phyloP scores from a whole-genome alignment of 2,113 vertebrate genomes.

The Platanista minor region DNA sequence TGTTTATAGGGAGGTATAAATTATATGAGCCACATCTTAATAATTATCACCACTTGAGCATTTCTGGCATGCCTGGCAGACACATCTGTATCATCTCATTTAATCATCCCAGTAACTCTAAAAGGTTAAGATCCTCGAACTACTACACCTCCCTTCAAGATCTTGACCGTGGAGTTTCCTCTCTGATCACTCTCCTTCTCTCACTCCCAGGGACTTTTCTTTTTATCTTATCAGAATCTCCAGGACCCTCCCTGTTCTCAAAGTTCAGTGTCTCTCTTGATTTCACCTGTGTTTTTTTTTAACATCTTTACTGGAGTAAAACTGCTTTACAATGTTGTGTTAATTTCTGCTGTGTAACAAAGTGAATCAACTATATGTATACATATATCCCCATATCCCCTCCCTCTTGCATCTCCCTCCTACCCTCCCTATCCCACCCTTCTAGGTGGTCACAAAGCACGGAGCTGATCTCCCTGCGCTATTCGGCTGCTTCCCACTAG shows the following conservation, averaged over 20 bases:
- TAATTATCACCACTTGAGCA: background rate
- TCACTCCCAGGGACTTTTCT: background rate
- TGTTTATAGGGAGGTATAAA: background rate
- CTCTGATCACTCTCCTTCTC: background rate
- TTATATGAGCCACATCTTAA: background rate
- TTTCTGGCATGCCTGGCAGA: background rate
- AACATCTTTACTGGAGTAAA: too few species aligned
- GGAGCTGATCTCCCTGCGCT: too few species aligned
- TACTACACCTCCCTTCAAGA: background rate
- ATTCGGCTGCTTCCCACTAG: too few species aligned
- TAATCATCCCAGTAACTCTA: background rate
- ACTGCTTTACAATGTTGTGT: too few species aligned
- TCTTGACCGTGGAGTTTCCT: background rate
- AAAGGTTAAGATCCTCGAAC: background rate
- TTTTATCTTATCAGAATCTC: background rate
- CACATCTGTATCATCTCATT: background rate
- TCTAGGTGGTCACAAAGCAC: too few species aligned
- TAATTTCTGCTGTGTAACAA: too few species aligned
- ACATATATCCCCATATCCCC: too few species aligned
- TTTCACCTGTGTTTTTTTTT: background rate
- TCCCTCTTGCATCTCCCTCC: too few species aligned
- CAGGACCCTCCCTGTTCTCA: background rate
- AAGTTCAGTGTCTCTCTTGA: background rate
- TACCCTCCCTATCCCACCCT: too few species aligned
- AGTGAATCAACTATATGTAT: too few species aligned